A percentile compares a stretch with the other conserved stretches of the same genome.
Conservation (phyloP, 2,797 vertebrate species). For the Prunella strophiata region DNA sequence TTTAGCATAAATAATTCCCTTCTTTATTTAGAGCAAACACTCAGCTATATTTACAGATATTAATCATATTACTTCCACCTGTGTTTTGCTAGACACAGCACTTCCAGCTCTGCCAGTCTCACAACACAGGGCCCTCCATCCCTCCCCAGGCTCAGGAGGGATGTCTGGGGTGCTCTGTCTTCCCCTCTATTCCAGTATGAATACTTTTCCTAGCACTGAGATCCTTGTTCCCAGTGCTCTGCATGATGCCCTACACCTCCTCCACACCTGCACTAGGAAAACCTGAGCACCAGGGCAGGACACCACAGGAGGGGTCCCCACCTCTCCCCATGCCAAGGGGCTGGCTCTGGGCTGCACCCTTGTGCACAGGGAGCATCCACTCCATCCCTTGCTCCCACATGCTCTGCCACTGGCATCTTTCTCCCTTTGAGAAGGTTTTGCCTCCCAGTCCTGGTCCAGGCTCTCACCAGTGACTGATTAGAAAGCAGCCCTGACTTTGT, state of each 20-base stretch:
- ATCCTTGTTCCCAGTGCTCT: not conserved
- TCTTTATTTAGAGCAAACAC: constrained; percentile 26
- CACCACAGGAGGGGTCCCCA: not conserved
- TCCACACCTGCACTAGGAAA: not conserved
- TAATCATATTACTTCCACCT: constrained; percentile 1
- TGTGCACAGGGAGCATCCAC: not conserved
- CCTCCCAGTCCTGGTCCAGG: not conserved
- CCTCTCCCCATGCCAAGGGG: not conserved
- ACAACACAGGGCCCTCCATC: not conserved
- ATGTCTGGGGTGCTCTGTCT: not conserved
- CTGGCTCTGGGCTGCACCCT: not conserved
- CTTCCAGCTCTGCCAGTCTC: not conserved
- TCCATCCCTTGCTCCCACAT: not conserved
- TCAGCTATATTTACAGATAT: not conserved
- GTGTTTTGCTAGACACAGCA: not conserved
- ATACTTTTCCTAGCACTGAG: not conserved
- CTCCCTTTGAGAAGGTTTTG: not conserved
- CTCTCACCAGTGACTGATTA: not conserved
- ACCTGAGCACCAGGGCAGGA: not conserved
- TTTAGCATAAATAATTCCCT: constrained; percentile 22
- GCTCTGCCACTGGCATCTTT: not conserved
- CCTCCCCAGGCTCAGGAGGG: not conserved
- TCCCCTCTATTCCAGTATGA: not conserved
- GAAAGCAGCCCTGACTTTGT: not conserved
- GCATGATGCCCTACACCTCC: not conserved